Evolutionary conservation across 2,888 invertebrate genomes (phyloP).

Genomic region (Metacarcinus magister): DNA sequence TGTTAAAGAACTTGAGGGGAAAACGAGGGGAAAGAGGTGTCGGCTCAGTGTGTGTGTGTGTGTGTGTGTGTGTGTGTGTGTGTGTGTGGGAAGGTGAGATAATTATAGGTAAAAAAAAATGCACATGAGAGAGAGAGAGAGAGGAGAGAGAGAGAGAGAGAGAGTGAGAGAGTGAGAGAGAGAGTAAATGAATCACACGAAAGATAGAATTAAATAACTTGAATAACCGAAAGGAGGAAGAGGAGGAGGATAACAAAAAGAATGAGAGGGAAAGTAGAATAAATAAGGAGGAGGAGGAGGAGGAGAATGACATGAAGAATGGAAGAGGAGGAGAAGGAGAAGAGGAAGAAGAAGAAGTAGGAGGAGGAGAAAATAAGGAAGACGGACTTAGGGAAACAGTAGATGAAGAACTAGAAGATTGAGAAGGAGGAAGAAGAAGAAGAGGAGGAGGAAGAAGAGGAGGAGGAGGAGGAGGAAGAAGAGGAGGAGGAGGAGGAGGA

Average conservation of each 20-base stretch:
- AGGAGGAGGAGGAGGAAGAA: background rate
- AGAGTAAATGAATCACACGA: background rate
- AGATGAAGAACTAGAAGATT: background rate
- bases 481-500: background rate
- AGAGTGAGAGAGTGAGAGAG: conserved; percentile 6
- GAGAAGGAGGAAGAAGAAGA: background rate
- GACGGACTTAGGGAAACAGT: background rate
- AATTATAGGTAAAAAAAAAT: background rate
- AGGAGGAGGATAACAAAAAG: background rate
- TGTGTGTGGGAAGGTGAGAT: background rate
- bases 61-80: conserved; percentile 39
- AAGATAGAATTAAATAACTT: too few relatives aligned
- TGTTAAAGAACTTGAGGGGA: background rate
- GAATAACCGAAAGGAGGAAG: background rate
- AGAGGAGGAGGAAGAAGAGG: background rate
- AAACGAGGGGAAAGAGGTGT: background rate
- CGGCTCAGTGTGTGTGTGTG: background rate
- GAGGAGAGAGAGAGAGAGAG: background rate
- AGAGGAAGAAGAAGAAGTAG: background rate
- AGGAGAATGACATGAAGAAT: background rate
- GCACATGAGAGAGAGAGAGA: background rate
- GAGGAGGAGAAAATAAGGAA: background rate
- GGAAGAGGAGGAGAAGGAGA: background rate
- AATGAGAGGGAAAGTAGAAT: background rate
- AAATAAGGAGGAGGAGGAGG: background rate